These are phyloP conservation scores for Scaptomyza cyrtandrae DNA, from an alignment of 2,888 invertebrate genomes.

Conservation along the genomic window DNA sequence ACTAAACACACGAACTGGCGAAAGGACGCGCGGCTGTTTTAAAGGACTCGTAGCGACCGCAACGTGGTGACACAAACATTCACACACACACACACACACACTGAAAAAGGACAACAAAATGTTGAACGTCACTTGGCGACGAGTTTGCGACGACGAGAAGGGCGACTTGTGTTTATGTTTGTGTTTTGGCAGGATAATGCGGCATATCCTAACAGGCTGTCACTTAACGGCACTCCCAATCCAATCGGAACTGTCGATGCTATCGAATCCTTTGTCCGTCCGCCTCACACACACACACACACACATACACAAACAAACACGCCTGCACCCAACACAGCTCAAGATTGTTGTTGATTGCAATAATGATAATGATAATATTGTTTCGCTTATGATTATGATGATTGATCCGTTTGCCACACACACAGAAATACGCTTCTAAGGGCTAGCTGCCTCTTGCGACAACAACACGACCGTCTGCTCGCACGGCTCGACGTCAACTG, in stretches of 20 bases:
- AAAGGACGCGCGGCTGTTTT: slow-evolving; percentile 8
- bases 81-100: slow-evolving; percentile 8
- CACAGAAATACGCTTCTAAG: neutral
- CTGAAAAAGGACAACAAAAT: slow-evolving; percentile 34
- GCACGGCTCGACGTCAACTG: slow-evolving; percentile 85
- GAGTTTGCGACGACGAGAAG: slow-evolving; percentile 4
- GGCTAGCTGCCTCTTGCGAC: slow-evolving; percentile 47
- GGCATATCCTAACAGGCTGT: slow-evolving; percentile 41
- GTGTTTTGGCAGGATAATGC: slow-evolving; percentile 58
- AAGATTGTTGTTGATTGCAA: slow-evolving; percentile 18
- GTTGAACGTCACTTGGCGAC: slow-evolving; percentile 56
- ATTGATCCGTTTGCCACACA: slow-evolving; percentile 18
- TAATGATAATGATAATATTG: slow-evolving; percentile 10
- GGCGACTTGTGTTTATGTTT: slow-evolving; percentile 38
- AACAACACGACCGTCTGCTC: slow-evolving; percentile 84
- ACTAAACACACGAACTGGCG: slow-evolving; percentile 11
- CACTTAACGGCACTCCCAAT: slow-evolving; percentile 15
- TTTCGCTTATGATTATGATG: slow-evolving; percentile 13
- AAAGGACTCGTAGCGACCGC: slow-evolving; percentile 44
- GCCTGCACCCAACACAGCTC: slow-evolving; percentile 11
- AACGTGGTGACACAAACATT: slow-evolving; percentile 55
- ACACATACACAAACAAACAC: neutral
- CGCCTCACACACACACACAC: neutral
- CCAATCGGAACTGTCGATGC: slow-evolving; percentile 11
- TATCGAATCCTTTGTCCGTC: slow-evolving; percentile 29